A percentile compares a stretch with the other conserved stretches of the same genome.
These are phyloP conservation scores for Notolabrus celidotus DNA, from an alignment of 2,797 vertebrate genomes.

Conservation along the genomic window DNA sequence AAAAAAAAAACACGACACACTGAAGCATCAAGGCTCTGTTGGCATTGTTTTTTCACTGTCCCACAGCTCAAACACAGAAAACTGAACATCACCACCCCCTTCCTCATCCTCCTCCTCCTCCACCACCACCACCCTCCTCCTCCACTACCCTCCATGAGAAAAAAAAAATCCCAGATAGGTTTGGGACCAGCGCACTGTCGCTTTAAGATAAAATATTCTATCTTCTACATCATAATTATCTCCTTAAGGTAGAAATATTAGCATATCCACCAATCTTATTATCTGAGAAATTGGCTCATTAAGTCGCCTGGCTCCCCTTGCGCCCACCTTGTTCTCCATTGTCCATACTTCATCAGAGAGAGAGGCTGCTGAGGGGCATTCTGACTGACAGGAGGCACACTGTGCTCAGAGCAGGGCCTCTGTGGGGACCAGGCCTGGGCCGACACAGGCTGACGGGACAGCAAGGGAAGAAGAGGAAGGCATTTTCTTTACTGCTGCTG, in stretches of 20 bases:
- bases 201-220: conserved; percentile 90
- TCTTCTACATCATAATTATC: conserved; percentile 91
- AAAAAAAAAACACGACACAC: conserved; percentile 61
- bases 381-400: conserved; percentile 83
- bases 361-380: conserved; percentile 80
- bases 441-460: conserved; percentile 45
- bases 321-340: conserved; percentile 86
- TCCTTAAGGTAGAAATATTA: conserved; percentile 93
- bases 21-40: conserved; percentile 77
- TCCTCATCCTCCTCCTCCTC: background rate
- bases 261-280: conserved; percentile 92
- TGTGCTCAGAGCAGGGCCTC: conserved; percentile 55
- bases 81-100: conserved; percentile 41
- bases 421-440: conserved; percentile 59
- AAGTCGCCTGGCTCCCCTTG: conserved; percentile 87
- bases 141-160: conserved; percentile 42
- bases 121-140: conserved; percentile 2
- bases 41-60: conserved; percentile 81
- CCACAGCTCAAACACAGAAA: conserved; percentile 74
- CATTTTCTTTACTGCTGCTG: conserved; percentile 31
- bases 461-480: conserved; percentile 36
- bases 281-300: conserved; percentile 92
- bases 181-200: conserved; percentile 81
- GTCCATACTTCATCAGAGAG: conserved; percentile 87
- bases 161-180: conserved; percentile 62